phyloP scores from a whole-genome alignment of 2,888 invertebrate genomes.

The Macrosoma leucophasiata region DNA sequence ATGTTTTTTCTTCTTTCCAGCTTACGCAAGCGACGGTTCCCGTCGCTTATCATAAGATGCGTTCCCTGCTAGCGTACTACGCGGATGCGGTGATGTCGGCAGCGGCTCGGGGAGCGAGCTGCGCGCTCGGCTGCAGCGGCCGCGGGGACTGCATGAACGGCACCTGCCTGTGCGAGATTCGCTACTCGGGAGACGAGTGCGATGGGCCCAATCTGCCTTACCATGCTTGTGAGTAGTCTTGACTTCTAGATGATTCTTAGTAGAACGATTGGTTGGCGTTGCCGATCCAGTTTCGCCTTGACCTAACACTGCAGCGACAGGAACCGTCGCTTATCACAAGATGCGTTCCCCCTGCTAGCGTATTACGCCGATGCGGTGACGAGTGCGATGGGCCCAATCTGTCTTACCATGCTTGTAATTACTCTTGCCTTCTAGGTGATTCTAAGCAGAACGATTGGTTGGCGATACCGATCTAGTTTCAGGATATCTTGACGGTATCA shows the following conservation, averaged over 20 bases:
- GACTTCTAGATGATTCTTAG: too few species aligned
- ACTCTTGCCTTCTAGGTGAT: too few species aligned
- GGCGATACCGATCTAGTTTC: too few species aligned
- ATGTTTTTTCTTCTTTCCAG: constrained; percentile 40
- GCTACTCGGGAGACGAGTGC: constrained; percentile 89
- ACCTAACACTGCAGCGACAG: too few species aligned
- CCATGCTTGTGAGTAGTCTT: constrained; percentile 67
- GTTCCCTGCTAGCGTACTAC: constrained; percentile 67
- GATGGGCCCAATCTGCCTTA: constrained; percentile 89
- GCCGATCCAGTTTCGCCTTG: too few species aligned
- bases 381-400: constrained; percentile 76
- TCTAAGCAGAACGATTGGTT: too few species aligned
- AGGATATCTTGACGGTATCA: too few species aligned
- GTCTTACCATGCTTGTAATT: constrained; percentile 80
- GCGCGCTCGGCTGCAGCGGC: constrained; percentile 88
- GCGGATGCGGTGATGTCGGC: constrained; percentile 66
- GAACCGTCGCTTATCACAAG: constrained; percentile 45
- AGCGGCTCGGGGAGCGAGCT: constrained; percentile 68
- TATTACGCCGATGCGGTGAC: constrained; percentile 69
- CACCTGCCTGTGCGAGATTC: constrained; percentile 93
- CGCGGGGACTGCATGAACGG: constrained; percentile 94
- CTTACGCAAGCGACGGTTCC: constrained; percentile 37
- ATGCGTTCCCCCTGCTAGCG: constrained; percentile 69
- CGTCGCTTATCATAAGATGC: constrained; percentile 60
- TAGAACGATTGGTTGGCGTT: too few species aligned